Conservation (phyloP, 1,140 invertebrate species). For the Panagrolaimus sp. region DNA sequence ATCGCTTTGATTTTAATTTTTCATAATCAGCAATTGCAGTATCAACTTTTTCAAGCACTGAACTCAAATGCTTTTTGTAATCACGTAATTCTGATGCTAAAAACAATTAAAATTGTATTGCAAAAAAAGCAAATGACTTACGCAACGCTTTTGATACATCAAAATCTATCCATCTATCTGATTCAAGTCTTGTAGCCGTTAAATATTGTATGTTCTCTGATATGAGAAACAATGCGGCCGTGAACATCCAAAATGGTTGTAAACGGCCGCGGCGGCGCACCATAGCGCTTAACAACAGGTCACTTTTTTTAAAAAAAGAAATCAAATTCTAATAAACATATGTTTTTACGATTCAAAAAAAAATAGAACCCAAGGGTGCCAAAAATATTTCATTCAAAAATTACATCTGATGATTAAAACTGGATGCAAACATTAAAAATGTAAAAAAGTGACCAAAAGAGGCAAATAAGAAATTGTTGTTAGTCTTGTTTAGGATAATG, state of each 20-base stretch:
- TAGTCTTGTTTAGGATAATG: no score
- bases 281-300: background rate
- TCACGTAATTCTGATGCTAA: slow-evolving; percentile 6
- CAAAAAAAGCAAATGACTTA: background rate
- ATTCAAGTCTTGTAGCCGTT: background rate
- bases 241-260: slow-evolving; percentile 2
- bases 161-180: slow-evolving; percentile 11
- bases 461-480: no score
- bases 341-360: no score
- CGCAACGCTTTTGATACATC: slow-evolving; percentile 2
- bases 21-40: slow-evolving; percentile 4
- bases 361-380: no score
- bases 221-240: background rate
- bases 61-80: background rate
- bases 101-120: background rate
- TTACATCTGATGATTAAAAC: no score
- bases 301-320: no score
- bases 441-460: no score
- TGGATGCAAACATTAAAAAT: no score
- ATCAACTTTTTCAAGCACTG: background rate
- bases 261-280: slow-evolving; percentile 8
- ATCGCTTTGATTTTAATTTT: slow-evolving; percentile 10
- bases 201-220: background rate
- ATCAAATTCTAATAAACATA: no score
- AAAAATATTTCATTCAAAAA: no score